A percentile compares a stretch with the other conserved stretches of the same genome.
phyloP scores from a whole-genome alignment of 2,888 invertebrate species.

The Conomelus anceps region DNA sequence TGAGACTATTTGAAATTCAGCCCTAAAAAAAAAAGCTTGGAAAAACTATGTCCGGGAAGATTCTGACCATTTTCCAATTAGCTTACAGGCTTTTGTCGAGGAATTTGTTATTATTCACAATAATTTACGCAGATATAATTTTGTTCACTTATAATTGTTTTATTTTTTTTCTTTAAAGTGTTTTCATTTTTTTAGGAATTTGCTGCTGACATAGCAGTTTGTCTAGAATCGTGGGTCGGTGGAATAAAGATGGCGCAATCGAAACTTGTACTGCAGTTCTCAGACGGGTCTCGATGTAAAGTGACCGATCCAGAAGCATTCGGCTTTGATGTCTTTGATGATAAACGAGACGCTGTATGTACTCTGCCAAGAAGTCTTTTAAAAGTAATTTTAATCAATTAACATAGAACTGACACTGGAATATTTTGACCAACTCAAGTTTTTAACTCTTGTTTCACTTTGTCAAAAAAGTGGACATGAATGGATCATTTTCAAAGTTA shows the following conservation, averaged over 20 bases:
- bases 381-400: conserved; percentile 17
- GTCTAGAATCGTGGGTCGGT: conserved; percentile 84
- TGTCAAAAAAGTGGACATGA: too few species aligned
- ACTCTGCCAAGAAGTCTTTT: conserved; percentile 12
- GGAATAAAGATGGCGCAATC: conserved; percentile 67
- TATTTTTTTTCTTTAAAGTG: neutral
- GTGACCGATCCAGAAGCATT: conserved; percentile 59
- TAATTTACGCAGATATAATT: too few species aligned
- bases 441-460: too few species aligned
- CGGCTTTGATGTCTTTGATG: conserved; percentile 63
- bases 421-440: too few species aligned
- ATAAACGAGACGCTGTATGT: conserved; percentile 52
- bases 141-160: neutral
- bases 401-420: neutral
- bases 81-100: too few species aligned
- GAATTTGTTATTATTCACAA: too few species aligned
- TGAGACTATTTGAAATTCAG: too few species aligned
- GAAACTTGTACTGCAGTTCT: conserved; percentile 57
- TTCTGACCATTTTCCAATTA: too few species aligned
- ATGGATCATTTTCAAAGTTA: too few species aligned
- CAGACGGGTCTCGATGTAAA: conserved; percentile 58
- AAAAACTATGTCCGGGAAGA: too few species aligned
- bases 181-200: conserved; percentile 52
- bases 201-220: conserved; percentile 76
- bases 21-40: too few species aligned